Evolutionary conservation across 2,888 invertebrate genomes (phyloP).

Genomic region (Meiosimyza decipiens): DNA sequence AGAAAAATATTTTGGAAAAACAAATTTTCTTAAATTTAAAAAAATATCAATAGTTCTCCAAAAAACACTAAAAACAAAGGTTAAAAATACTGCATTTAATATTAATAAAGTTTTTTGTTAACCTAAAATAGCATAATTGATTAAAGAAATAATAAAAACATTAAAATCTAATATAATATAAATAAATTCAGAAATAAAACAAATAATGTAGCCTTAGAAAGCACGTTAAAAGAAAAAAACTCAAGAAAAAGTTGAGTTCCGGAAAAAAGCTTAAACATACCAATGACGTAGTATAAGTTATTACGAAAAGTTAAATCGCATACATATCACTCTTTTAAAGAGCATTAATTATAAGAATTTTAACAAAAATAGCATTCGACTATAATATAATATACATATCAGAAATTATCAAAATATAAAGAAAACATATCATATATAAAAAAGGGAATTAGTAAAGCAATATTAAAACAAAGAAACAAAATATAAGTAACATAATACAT

Average conservation of each 20-base stretch:
- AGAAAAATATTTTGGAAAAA: too few relatives aligned
- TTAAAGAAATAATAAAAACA: not conserved
- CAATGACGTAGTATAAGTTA: slow-evolving; percentile 49
- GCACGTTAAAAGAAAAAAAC: slow-evolving; percentile 1
- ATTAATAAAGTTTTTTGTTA: not conserved
- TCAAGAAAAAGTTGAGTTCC: not conserved
- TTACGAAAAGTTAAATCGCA: slow-evolving; percentile 52
- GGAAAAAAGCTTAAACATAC: not conserved
- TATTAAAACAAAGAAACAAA: slow-evolving; percentile 6
- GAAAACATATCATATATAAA: slow-evolving; percentile 36
- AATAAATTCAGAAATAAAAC: not conserved
- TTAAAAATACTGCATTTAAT: not conserved
- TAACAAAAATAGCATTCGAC: not conserved
- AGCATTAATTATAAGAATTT: slow-evolving; percentile 43
- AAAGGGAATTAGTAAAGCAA: slow-evolving; percentile 35
- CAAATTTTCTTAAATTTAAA: not conserved
- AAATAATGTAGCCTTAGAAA: slow-evolving; percentile 27
- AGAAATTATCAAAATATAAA: not conserved
- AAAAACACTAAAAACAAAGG: not conserved
- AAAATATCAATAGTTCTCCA: not conserved
- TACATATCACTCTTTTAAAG: slow-evolving; percentile 61
- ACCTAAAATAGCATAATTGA: not conserved
- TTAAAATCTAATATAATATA: not conserved
- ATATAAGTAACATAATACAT: not conserved
- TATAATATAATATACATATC: too few relatives aligned